phyloP scores from a whole-genome alignment of 2,113 vertebrate species.

The pig (Sus scrofa) region T2T-Sscrofa CM000825.6:132567001-132567500 shows the following conservation, averaged over 20 bases:
- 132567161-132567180: neutral
- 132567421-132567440: neutral
- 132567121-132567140: neutral
- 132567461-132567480: neutral
- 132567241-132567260: neutral
- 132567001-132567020: neutral
- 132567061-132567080: neutral
- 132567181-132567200: neutral
- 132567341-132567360: neutral
- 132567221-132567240: neutral
- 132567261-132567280: neutral
- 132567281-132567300: neutral
- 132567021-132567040: neutral
- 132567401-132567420: neutral
- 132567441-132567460: neutral
- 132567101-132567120: neutral
- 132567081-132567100: neutral
- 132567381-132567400: neutral
- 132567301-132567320: neutral
- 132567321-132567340: neutral
- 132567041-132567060: neutral
- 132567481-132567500: neutral
- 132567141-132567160: neutral
- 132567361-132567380: neutral
- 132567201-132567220: neutral